Evolutionary conservation across 2,113 vertebrate genomes (phyloP).

Genomic region (Strix uralensis): DNA sequence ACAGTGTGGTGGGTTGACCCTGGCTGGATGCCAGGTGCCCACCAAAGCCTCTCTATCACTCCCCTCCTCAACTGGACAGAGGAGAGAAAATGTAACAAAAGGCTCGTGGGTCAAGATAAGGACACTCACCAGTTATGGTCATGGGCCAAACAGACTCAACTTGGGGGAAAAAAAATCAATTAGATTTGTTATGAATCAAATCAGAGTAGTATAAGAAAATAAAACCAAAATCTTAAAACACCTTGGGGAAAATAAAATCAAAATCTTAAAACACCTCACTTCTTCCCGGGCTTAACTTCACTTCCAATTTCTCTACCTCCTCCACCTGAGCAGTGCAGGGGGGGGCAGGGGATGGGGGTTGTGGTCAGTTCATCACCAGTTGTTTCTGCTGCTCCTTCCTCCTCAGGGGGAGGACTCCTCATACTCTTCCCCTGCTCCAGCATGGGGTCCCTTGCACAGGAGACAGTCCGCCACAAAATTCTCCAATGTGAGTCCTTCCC

Average conservation of each 20-base stretch:
- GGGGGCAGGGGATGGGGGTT: neutral
- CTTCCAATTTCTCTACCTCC: neutral
- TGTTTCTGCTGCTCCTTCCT: neutral
- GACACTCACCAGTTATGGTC: neutral
- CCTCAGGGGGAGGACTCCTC: neutral
- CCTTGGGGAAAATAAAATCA: neutral
- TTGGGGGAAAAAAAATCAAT: neutral
- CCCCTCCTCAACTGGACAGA: neutral
- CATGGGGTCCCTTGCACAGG: fast-evolving
- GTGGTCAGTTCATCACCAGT: neutral
- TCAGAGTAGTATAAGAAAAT: neutral
- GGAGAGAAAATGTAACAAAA: neutral
- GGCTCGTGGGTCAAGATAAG: fast-evolving
- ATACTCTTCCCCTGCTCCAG: neutral
- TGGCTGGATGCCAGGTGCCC: neutral
- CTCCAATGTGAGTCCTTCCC: no score
- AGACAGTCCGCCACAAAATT: neutral
- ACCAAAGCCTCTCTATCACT: neutral
- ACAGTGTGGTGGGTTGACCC: neutral
- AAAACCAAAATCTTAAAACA: neutral
- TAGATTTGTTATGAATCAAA: neutral
- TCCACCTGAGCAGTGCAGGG: neutral
- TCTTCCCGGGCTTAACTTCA: neutral
- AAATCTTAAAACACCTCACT: neutral
- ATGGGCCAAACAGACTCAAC: neutral